Conservation (phyloP, 2,797 vertebrate genomes). For the Salmo trutta region DNA sequence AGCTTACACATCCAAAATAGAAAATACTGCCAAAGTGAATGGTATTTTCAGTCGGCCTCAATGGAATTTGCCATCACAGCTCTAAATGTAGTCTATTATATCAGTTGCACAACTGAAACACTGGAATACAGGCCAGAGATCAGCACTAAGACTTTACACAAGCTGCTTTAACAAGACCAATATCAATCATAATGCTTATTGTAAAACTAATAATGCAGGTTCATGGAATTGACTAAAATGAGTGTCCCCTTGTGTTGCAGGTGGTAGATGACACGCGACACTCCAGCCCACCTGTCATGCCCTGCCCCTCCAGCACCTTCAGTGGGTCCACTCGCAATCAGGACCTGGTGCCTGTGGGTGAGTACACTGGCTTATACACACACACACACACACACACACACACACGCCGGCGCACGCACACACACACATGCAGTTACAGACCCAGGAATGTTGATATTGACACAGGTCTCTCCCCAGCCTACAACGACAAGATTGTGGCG, state of each 20-base stretch:
- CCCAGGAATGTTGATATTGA: not conserved
- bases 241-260: conserved; percentile 66
- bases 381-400: not conserved
- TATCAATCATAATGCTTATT: not conserved
- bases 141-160: not conserved
- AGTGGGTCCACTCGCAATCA: conserved; percentile 90
- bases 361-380: conserved; percentile 37
- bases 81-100: not conserved
- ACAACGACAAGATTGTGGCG: conserved; percentile 98
- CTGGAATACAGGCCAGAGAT: not conserved
- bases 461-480: conserved; percentile 75
- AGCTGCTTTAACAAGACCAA: not conserved
- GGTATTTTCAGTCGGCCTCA: not conserved
- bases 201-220: not conserved
- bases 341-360: conserved; percentile 94
- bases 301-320: conserved; percentile 91
- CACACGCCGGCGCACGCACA: not conserved
- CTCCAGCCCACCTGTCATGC: conserved; percentile 82
- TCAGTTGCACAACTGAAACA: too few species aligned
- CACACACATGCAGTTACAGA: not conserved
- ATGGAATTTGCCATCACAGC: not conserved
- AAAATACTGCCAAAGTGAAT: not conserved
- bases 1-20: not conserved
- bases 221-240: not conserved
- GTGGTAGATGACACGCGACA: conserved; percentile 94